Evolutionary conservation across 2,797 vertebrate species (phyloP).

Genomic region (Megalops cyprinoides): DNA sequence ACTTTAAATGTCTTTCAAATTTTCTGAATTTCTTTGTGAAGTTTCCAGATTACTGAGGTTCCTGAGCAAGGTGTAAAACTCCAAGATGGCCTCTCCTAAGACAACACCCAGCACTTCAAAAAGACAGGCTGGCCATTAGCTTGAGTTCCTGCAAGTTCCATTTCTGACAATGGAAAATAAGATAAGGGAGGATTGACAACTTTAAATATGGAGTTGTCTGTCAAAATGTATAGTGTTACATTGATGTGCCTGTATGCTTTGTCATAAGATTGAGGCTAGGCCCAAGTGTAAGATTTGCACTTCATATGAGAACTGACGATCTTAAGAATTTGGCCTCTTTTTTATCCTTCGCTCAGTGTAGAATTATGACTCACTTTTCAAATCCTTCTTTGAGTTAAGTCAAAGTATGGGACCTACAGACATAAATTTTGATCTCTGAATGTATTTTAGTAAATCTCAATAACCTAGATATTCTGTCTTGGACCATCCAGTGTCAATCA

Average conservation of each 20-base stretch:
- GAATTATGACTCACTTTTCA: conserved; percentile 8
- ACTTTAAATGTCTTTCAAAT: no score
- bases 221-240: not conserved
- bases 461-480: not conserved
- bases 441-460: not conserved
- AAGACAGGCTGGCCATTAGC: no score
- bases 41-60: no score
- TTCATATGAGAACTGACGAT: conserved; percentile 13
- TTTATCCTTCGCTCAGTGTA: not conserved
- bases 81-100: no score
- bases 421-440: not conserved
- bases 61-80: no score
- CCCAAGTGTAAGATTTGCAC: not conserved
- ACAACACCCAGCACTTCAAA: no score
- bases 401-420: not conserved
- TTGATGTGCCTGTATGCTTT: not conserved
- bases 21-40: no score
- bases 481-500: not conserved
- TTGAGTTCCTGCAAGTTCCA: no score
- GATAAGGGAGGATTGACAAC: no score
- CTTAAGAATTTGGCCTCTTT: not conserved
- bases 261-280: not conserved
- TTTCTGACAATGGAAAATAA: not conserved
- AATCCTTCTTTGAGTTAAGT: not conserved
- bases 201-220: not conserved